phyloP scores from a whole-genome alignment of 2,888 invertebrate species.

The Meta bourneti region DNA sequence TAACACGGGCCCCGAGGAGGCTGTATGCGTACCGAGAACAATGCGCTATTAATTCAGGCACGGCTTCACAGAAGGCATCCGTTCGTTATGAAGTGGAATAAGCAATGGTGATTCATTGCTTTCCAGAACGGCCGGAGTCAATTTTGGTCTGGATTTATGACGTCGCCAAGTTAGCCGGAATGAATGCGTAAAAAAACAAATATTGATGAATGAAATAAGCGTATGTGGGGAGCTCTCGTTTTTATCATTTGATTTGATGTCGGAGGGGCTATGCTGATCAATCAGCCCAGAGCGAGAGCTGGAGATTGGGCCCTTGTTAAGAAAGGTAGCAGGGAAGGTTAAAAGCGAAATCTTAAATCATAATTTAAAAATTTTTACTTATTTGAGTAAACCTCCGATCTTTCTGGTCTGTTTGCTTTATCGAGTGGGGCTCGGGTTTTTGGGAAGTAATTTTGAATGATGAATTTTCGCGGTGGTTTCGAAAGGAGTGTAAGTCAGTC shows the following conservation, averaged over 20 bases:
- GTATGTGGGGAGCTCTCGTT: background rate
- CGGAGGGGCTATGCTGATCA: constrained; percentile 5
- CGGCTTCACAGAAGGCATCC: constrained; percentile 22
- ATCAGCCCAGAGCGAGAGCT: constrained; percentile 16
- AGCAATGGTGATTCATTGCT: constrained; percentile 52
- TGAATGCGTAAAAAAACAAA: constrained; percentile 28
- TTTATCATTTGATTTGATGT: constrained; percentile 42
- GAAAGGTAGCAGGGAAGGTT: background rate
- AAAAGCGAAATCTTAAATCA: constrained; percentile 27
- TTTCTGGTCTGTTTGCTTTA: background rate
- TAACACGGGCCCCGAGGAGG: background rate
- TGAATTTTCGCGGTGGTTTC: background rate
- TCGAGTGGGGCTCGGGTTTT: background rate
- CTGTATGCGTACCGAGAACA: constrained; percentile 21
- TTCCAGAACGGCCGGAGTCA: constrained; percentile 18
- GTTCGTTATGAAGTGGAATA: background rate
- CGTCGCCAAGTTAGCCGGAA: constrained; percentile 45
- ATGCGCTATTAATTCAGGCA: constrained; percentile 64
- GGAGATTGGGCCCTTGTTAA: background rate
- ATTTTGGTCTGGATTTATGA: constrained; percentile 52
- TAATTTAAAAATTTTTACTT: constrained; percentile 19
- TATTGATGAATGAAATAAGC: constrained; percentile 47
- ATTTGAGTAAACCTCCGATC: background rate
- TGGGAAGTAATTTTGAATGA: background rate
- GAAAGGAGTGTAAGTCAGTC: background rate